A percentile compares a stretch with the other conserved stretches of the same genome.
These are phyloP conservation scores for Takifugu rubripes DNA, from an alignment of 2,797 vertebrate genomes.

Conservation along the genomic window DNA sequence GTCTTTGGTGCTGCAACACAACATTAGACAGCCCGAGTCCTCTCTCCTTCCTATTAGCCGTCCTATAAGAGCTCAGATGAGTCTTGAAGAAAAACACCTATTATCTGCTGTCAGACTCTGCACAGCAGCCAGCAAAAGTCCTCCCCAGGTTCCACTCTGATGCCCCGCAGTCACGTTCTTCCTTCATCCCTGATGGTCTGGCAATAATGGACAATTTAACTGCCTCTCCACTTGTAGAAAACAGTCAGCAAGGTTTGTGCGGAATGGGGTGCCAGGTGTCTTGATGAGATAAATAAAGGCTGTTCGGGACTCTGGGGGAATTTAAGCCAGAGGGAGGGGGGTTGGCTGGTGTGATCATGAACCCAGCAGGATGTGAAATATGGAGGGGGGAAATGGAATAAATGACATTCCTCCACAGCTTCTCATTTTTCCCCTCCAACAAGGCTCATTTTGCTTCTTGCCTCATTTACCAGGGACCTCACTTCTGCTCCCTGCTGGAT, in stretches of 20 bases:
- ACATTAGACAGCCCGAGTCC: conserved; percentile 16
- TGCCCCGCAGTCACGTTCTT: conserved; percentile 30
- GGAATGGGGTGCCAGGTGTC: conserved; percentile 42
- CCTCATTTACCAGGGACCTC: conserved; percentile 34
- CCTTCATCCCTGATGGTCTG: conserved; percentile 35
- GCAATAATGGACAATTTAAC: conserved; percentile 60
- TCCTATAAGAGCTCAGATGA: conserved; percentile 37
- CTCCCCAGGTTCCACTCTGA: conserved; percentile 35
- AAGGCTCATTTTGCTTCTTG: conserved; percentile 19
- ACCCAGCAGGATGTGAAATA: conserved; percentile 19
- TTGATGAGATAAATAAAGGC: conserved; percentile 64
- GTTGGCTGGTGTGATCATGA: conserved; percentile 14
- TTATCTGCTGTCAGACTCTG: conserved; percentile 44
- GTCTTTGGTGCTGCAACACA: neutral
- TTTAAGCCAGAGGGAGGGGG: conserved; percentile 5
- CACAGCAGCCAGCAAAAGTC: conserved; percentile 27
- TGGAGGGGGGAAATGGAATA: conserved; percentile 21
- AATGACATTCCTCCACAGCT: conserved; percentile 14
- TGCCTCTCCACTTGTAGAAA: conserved; percentile 50
- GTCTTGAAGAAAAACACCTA: conserved; percentile 36
- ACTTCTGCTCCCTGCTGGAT: conserved; percentile 58
- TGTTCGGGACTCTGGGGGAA: conserved; percentile 36
- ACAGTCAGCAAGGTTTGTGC: conserved; percentile 34
- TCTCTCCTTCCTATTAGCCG: conserved; percentile 14
- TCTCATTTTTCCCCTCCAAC: conserved; percentile 8